These are phyloP conservation scores for Pararge aegeria DNA, from an alignment of 1,140 invertebrate species.

Conservation along the genomic window DNA sequence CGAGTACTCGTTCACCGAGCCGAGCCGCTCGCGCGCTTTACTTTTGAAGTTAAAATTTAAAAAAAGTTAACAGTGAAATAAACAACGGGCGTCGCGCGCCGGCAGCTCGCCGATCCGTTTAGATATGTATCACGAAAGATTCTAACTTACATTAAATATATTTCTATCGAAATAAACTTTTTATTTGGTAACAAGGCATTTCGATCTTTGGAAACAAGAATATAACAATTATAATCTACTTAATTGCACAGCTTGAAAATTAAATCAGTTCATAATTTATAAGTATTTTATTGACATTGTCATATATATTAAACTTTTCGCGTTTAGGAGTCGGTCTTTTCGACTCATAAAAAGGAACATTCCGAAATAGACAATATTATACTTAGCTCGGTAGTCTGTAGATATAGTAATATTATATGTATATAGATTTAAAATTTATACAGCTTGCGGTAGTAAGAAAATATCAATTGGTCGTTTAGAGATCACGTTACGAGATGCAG, in stretches of 20 bases:
- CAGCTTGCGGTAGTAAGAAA: slow-evolving; percentile 44
- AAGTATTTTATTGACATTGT: not conserved
- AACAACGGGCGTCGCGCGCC: too few relatives aligned
- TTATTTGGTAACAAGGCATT: slow-evolving; percentile 15
- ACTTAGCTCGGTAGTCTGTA: too few relatives aligned
- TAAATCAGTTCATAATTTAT: not conserved
- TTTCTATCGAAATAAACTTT: slow-evolving; percentile 22
- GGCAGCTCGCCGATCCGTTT: too few relatives aligned
- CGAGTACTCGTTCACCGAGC: too few relatives aligned
- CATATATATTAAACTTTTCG: too few relatives aligned
- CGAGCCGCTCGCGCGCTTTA: too few relatives aligned
- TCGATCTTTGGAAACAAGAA: slow-evolving; percentile 8
- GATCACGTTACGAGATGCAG: slow-evolving; percentile 25
- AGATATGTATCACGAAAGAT: not conserved
- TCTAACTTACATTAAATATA: slow-evolving; percentile 7
- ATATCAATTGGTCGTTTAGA: slow-evolving; percentile 53
- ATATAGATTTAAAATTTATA: not conserved
- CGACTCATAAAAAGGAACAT: too few relatives aligned
- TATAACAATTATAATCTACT: slow-evolving; percentile 8
- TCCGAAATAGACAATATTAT: too few relatives aligned
- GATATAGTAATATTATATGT: too few relatives aligned
- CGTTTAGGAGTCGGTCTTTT: too few relatives aligned
- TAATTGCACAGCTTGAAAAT: not conserved
- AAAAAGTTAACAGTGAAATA: too few relatives aligned
- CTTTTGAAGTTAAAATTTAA: too few relatives aligned